Conservation (phyloP, 2,888 invertebrate species). For the Himalopsyche japonica region DNA sequence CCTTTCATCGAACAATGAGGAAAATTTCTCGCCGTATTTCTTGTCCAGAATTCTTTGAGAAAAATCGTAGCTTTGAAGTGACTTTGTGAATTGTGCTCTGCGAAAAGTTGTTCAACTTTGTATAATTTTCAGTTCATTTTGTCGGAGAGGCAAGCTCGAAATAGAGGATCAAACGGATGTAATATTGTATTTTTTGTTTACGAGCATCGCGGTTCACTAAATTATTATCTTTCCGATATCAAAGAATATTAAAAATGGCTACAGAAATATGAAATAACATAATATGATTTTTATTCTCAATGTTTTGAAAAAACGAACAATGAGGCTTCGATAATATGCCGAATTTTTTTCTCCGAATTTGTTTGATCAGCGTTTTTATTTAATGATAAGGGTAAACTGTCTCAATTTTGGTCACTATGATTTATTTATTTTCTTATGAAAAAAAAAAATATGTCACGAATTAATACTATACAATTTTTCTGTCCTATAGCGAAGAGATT, state of each 20-base stretch:
- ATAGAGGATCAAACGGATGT: neutral
- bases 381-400: too few relatives aligned
- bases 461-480: too few relatives aligned
- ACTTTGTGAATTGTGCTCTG: neutral
- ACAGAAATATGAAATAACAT: neutral
- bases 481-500: too few relatives aligned
- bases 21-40: neutral
- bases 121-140: neutral
- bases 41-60: neutral
- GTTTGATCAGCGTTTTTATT: too few relatives aligned
- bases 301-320: neutral
- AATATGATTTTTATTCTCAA: too few relatives aligned
- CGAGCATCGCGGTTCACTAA: neutral
- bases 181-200: neutral
- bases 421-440: too few relatives aligned
- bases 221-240: neutral
- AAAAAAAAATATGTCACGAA: too few relatives aligned
- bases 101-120: neutral
- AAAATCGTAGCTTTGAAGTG: neutral
- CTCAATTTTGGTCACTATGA: too few relatives aligned
- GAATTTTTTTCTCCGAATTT: too few relatives aligned
- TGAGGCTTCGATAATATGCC: too few relatives aligned
- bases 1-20: neutral
- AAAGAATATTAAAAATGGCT: neutral
- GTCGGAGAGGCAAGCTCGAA: neutral